Evolutionary conservation across 1,140 invertebrate genomes (phyloP).

Genomic region (Odontomachus brunneus): DNA sequence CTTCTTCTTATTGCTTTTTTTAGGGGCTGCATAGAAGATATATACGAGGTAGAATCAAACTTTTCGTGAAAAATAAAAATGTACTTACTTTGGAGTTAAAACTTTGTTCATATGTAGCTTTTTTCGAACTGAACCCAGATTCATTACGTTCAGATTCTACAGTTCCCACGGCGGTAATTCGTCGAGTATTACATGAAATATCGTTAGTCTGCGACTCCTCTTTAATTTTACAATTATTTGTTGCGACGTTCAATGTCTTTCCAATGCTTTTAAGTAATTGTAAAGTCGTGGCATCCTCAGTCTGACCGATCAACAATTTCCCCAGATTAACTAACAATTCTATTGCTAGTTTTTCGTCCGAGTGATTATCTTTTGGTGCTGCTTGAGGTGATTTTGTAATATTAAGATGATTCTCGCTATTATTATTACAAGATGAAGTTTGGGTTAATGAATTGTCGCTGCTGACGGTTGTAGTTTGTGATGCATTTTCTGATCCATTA

Average conservation of each 20-base stretch:
- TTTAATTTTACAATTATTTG: slow-evolving; percentile 53
- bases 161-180: slow-evolving; percentile 27
- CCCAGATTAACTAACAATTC: slow-evolving; percentile 73
- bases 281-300: slow-evolving; percentile 62
- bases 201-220: not conserved
- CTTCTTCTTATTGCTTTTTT: slow-evolving; percentile 61
- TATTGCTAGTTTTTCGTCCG: slow-evolving; percentile 68
- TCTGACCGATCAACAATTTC: slow-evolving; percentile 73
- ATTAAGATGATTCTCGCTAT: not conserved
- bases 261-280: slow-evolving; percentile 74
- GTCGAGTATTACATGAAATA: slow-evolving; percentile 20
- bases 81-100: slow-evolving; percentile 67
- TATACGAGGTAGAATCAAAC: not conserved
- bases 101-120: slow-evolving; percentile 64
- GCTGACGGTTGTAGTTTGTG: not conserved
- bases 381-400: not conserved
- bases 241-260: slow-evolving; percentile 70
- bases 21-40: slow-evolving; percentile 36
- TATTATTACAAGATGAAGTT: slow-evolving; percentile 2
- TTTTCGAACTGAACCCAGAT: slow-evolving; percentile 34
- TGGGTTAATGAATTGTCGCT: not conserved
- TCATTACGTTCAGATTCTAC: slow-evolving; percentile 15
- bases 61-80: slow-evolving; percentile 15
- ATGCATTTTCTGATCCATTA: not conserved
- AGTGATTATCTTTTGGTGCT: not conserved